These are phyloP conservation scores for Probosciger aterrimus DNA, from an alignment of 2,113 vertebrate genomes.

Conservation along the genomic window DNA sequence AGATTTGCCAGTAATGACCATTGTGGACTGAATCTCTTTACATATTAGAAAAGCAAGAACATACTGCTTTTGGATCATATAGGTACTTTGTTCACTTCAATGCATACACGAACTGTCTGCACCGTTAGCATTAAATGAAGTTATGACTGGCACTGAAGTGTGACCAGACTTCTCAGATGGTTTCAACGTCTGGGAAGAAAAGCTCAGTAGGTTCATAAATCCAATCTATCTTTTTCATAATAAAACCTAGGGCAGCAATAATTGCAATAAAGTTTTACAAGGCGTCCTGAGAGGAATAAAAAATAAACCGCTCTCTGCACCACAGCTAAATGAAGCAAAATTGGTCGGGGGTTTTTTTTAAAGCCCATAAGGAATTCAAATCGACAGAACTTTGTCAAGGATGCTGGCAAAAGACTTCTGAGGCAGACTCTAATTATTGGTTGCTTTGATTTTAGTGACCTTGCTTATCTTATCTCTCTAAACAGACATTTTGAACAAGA, in stretches of 20 bases:
- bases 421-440: neutral
- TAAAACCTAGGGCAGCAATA: conserved; percentile 16
- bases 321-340: conserved; percentile 23
- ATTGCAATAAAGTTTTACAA: conserved; percentile 42
- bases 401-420: neutral
- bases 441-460: conserved; percentile 31
- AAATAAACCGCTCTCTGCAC: neutral
- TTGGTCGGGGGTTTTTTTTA: neutral
- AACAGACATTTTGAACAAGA: neutral
- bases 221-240: conserved; percentile 12
- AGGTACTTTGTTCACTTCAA: neutral
- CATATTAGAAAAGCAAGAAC: neutral
- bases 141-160: neutral
- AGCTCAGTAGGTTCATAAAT: conserved; percentile 9
- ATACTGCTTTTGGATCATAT: neutral
- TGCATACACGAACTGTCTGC: neutral
- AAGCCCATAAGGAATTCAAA: neutral
- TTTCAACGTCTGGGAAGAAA: conserved; percentile 6
- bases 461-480: neutral
- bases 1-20: neutral
- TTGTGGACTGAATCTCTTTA: neutral
- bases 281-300: neutral
- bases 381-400: neutral
- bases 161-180: neutral
- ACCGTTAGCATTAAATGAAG: neutral